phyloP scores from a whole-genome alignment of 2,113 vertebrate genomes.

The Microtus richardsoni region DNA sequence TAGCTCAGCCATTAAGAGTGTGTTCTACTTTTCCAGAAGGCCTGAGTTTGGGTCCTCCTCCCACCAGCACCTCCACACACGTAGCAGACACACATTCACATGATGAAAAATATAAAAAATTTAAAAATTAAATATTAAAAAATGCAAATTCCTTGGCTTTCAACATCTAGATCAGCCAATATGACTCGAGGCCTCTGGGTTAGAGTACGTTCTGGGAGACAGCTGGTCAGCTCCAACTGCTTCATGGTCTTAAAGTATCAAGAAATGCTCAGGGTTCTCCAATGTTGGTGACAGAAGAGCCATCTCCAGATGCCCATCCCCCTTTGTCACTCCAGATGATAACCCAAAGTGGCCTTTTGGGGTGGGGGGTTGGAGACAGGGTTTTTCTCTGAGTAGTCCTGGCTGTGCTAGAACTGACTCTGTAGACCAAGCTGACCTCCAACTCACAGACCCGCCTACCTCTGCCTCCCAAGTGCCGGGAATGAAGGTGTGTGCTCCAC shows the following conservation, averaged over 20 bases:
- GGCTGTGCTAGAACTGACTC: not conserved
- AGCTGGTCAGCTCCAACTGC: not conserved
- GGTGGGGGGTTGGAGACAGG: not conserved
- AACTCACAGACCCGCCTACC: not conserved
- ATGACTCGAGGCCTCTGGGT: not conserved
- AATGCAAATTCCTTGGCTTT: conserved; percentile 4
- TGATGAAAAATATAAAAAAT: not conserved
- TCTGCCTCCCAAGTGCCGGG: not conserved
- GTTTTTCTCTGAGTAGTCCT: not conserved
- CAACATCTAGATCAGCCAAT: not conserved
- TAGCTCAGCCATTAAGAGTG: not conserved
- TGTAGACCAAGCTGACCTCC: not conserved
- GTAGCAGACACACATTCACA: not conserved
- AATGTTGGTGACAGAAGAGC: not conserved
- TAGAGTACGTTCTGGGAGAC: not conserved
- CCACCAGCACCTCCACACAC: not conserved
- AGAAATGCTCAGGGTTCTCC: not conserved
- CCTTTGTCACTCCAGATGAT: not conserved
- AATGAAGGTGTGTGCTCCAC: not conserved
- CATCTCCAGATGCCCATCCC: not conserved
- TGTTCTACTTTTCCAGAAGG: not conserved
- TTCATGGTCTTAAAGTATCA: not conserved
- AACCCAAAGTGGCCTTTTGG: not conserved
- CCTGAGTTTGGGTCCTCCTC: not conserved
- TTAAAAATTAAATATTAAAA: not conserved